phyloP scores from a whole-genome alignment of 2,797 vertebrate species.

The Coregonus suidteri region DNA sequence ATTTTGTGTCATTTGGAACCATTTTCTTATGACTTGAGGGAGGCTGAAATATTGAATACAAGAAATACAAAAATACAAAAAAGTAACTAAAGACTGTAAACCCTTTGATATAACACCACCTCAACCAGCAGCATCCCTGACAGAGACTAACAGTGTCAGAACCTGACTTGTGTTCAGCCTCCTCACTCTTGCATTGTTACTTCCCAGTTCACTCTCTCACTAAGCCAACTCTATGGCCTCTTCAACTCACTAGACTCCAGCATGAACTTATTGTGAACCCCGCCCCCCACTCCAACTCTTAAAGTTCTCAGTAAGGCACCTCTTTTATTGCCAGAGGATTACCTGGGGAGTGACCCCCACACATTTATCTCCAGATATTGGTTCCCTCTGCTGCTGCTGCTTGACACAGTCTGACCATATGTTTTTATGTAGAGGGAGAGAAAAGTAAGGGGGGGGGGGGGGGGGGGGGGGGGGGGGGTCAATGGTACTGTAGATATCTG shows the following conservation, averaged over 20 bases:
- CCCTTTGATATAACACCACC: constrained; percentile 69
- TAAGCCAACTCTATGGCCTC: constrained; percentile 57
- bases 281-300: constrained; percentile 55
- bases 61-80: neutral
- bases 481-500: constrained; percentile 5
- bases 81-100: constrained; percentile 35
- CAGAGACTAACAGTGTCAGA: constrained; percentile 53
- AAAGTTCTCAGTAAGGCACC: constrained; percentile 7
- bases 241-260: constrained; percentile 64
- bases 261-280: constrained; percentile 25
- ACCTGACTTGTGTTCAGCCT: constrained; percentile 45
- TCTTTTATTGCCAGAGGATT: constrained; percentile 46
- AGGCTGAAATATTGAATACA: neutral
- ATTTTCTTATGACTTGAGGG: neutral
- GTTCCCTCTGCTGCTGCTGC: constrained; percentile 22
- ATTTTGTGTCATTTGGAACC: neutral
- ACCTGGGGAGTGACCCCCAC: constrained; percentile 39
- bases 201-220: constrained; percentile 65
- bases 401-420: constrained; percentile 34
- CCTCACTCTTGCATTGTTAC: constrained; percentile 69
- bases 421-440: constrained; percentile 1
- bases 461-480: neutral
- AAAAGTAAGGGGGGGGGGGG: neutral
- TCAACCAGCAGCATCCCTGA: constrained; percentile 55
- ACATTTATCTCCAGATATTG: constrained; percentile 54